A percentile compares a stretch with the other conserved stretches of the same genome.
Conservation (phyloP, 2,797 vertebrate genomes). For the Yasuhikotakia modesta region DNA sequence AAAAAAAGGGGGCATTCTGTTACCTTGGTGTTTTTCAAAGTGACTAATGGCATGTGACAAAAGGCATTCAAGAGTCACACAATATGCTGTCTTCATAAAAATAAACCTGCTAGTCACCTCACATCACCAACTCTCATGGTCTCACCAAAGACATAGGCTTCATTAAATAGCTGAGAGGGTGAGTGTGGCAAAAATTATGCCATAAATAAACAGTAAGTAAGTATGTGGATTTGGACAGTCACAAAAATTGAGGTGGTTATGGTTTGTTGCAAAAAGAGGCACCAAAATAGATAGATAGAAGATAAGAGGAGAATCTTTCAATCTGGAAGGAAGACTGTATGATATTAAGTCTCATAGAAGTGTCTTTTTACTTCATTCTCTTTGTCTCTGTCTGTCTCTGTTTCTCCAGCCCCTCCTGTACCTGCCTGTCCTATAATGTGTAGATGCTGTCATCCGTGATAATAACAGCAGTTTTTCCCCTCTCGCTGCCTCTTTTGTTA, state of each 20-base stretch:
- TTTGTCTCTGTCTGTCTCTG: slow-evolving; percentile 13
- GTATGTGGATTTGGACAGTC: no score
- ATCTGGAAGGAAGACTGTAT: slow-evolving; percentile 1
- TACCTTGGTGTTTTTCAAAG: slow-evolving; percentile 83
- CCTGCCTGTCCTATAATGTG: slow-evolving; percentile 14
- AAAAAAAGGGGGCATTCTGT: slow-evolving; percentile 83
- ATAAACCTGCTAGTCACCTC: slow-evolving; percentile 66
- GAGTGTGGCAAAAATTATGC: not conserved
- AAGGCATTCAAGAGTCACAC: slow-evolving; percentile 85
- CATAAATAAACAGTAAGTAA: no score
- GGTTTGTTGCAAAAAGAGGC: not conserved
- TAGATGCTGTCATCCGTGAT: slow-evolving; percentile 17
- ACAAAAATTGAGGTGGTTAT: no score
- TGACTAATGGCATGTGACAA: slow-evolving; percentile 91
- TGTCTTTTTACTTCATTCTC: not conserved
- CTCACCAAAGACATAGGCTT: slow-evolving; percentile 42
- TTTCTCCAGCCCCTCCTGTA: slow-evolving; percentile 54
- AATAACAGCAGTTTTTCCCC: slow-evolving; percentile 24
- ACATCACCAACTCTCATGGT: slow-evolving; percentile 51
- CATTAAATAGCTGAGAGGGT: slow-evolving; percentile 21
- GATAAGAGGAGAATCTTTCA: not conserved
- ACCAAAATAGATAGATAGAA: not conserved
- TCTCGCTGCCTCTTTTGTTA: slow-evolving; percentile 36
- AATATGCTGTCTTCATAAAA: slow-evolving; percentile 75
- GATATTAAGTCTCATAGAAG: not conserved